Evolutionary conservation across 2,113 vertebrate species (phyloP).

Genomic region (Lamprotornis superbus): DNA sequence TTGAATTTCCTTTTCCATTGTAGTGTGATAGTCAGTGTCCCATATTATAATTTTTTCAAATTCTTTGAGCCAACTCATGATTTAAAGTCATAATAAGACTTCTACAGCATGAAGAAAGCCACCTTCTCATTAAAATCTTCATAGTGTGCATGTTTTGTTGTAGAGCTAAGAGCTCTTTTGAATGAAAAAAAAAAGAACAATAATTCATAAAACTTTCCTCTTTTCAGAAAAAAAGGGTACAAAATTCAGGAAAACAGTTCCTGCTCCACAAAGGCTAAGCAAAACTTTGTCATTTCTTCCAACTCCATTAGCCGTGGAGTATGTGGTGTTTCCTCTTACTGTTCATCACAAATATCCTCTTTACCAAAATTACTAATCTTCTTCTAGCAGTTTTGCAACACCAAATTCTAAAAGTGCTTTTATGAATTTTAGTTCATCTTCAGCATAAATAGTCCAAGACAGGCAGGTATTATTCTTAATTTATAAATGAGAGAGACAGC

Average conservation of each 20-base stretch:
- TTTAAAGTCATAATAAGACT: not conserved
- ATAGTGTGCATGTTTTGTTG: not conserved
- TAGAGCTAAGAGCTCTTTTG: not conserved
- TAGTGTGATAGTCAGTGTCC: not conserved
- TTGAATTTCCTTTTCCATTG: not conserved
- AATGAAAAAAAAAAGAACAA: not conserved
- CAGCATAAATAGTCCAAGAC: not conserved
- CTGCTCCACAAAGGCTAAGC: not conserved
- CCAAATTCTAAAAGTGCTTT: not conserved
- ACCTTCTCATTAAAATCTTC: not conserved
- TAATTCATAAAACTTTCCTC: not conserved
- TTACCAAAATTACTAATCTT: not conserved
- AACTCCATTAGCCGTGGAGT: not conserved
- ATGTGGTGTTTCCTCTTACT: not conserved
- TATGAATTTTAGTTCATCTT: constrained; percentile 2
- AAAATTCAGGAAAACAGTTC: not conserved
- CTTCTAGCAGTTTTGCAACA: not conserved
- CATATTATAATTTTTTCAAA: not conserved
- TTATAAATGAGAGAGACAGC: not conserved
- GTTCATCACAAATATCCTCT: not conserved
- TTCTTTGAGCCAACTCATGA: not conserved
- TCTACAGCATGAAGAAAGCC: not conserved
- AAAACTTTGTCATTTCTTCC: not conserved
- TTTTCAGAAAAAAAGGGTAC: not conserved
- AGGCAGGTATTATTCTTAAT: not conserved